These are phyloP conservation scores for Gordius sp. DNA, from an alignment of 2,888 invertebrate genomes.

Conservation along the genomic window DNA sequence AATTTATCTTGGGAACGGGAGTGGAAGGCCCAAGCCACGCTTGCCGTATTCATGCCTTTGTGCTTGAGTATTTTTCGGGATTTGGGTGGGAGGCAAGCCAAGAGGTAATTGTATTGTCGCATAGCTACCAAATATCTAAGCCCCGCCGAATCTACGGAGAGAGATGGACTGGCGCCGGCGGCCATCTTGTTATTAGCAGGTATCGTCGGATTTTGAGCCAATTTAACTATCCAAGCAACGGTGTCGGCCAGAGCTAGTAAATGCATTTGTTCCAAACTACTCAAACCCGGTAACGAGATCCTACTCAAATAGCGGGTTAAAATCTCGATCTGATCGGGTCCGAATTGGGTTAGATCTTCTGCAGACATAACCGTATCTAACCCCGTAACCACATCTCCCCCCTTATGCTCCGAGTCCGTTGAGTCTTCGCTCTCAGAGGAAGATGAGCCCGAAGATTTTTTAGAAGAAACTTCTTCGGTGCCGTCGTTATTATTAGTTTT, in stretches of 20 bases:
- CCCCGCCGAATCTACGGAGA: conserved; percentile 85
- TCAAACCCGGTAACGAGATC: conserved; percentile 60
- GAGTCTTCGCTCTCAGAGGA: no score
- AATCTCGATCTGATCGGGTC: conserved; percentile 36
- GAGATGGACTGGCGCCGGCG: no score
- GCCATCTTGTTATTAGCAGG: no score
- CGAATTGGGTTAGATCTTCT: no score
- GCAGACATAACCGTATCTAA: no score
- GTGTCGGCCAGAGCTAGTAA: conserved; percentile 90
- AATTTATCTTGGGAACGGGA: conserved; percentile 89
- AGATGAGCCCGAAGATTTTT: no score
- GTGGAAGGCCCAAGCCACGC: conserved; percentile 94
- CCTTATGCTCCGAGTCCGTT: no score
- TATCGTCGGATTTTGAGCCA: no score
- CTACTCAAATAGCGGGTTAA: conserved; percentile 70
- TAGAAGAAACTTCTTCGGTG: no score
- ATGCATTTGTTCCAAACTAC: conserved; percentile 96
- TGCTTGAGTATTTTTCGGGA: conserved; percentile 48
- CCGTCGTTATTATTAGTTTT: no score
- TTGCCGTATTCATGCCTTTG: conserved; percentile 33
- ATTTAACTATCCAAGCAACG: conserved; percentile 48
- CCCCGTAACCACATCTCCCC: no score
- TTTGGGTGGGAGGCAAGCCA: conserved; percentile 64
- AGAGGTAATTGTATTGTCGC: conserved; percentile 80
- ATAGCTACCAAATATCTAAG: conserved; percentile 73